A percentile compares a stretch with the other conserved stretches of the same genome.
phyloP scores from a whole-genome alignment of 2,113 vertebrate genomes.

The Rhombomys opimus region DNA sequence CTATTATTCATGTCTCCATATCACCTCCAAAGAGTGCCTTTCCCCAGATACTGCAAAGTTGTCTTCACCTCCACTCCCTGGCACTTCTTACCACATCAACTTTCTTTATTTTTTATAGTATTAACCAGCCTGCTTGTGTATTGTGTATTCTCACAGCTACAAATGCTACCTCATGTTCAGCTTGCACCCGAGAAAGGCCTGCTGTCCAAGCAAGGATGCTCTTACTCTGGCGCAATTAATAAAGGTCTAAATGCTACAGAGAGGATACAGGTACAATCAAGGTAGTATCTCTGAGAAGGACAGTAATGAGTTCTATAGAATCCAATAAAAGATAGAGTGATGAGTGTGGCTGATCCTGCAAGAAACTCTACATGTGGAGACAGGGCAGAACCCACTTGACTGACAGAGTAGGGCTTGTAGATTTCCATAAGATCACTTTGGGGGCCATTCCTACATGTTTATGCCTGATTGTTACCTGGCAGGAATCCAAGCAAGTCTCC shows the following conservation, averaged over 20 bases:
- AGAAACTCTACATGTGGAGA: too few relatives aligned
- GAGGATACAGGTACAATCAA: not conserved
- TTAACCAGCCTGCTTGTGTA: too few relatives aligned
- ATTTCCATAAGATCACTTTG: not conserved
- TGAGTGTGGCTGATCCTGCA: not conserved
- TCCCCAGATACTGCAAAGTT: not conserved
- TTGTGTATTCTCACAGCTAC: not conserved
- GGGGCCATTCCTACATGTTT: not conserved
- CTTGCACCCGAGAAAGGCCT: accelerated
- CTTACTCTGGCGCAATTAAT: too few relatives aligned
- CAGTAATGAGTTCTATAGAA: not conserved
- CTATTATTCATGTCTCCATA: not conserved
- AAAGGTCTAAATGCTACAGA: not conserved
- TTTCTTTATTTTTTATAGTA: not conserved
- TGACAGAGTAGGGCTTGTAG: not conserved
- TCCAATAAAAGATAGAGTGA: not conserved
- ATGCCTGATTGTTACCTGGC: not conserved
- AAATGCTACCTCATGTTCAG: accelerated
- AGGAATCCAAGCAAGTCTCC: not conserved
- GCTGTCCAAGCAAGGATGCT: not conserved
- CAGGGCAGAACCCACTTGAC: too few relatives aligned
- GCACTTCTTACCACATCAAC: too few relatives aligned
- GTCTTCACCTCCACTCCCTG: too few relatives aligned
- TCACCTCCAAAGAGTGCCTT: not conserved
- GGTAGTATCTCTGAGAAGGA: not conserved